Conservation (phyloP, 1,140 invertebrate species). For the Ylistrum balloti region DNA sequence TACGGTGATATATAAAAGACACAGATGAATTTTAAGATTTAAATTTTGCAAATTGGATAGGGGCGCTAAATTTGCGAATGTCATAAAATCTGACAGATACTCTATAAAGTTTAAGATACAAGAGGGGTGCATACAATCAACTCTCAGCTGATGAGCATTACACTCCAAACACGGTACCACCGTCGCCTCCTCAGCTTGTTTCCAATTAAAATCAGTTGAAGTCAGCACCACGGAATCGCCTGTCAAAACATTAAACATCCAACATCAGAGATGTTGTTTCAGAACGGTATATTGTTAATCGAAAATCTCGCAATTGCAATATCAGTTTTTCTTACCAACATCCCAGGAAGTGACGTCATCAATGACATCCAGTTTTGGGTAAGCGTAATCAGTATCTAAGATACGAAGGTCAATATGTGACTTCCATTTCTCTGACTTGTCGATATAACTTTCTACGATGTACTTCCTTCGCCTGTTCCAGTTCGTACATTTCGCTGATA, state of each 20-base stretch:
- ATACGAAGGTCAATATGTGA: conserved; percentile 49
- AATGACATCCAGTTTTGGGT: conserved; percentile 48
- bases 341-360: conserved; percentile 52
- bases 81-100: too few relatives aligned
- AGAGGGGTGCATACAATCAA: conserved; percentile 60
- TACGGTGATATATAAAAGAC: too few relatives aligned
- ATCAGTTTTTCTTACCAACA: conserved; percentile 40
- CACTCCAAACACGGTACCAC: conserved; percentile 64
- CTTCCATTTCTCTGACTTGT: conserved; percentile 30
- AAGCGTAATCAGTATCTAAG: conserved; percentile 22
- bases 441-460: conserved; percentile 42
- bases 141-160: conserved; percentile 59
- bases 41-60: too few relatives aligned
- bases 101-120: too few relatives aligned
- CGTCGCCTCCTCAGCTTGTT: conserved; percentile 68
- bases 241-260: conserved; percentile 32
- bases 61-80: too few relatives aligned
- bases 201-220: conserved; percentile 71
- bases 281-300: too few relatives aligned
- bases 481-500: background rate
- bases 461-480: background rate
- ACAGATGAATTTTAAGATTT: too few relatives aligned
- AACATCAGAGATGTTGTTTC: too few relatives aligned
- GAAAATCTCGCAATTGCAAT: background rate
- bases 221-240: conserved; percentile 70